Conservation (phyloP, 2,797 vertebrate genomes). For the Tolypeutes matacus region DNA sequence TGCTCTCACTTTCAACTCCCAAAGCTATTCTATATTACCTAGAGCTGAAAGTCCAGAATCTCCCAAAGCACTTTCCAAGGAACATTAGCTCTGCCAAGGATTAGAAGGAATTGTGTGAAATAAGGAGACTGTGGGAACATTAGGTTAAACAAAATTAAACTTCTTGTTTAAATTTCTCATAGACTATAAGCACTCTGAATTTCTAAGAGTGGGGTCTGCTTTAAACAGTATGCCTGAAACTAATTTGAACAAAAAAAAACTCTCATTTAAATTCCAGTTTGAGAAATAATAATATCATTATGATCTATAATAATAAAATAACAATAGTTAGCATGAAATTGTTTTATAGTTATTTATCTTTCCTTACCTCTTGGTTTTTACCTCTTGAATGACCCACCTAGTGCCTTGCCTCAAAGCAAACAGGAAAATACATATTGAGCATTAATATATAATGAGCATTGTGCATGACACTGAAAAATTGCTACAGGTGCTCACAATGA, state of each 20-base stretch:
- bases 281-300: not conserved
- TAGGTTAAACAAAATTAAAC: not conserved
- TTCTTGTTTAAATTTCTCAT: not conserved
- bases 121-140: not conserved
- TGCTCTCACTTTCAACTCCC: conserved; percentile 48
- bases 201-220: not conserved
- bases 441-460: not conserved
- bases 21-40: not conserved
- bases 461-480: not conserved
- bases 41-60: not conserved
- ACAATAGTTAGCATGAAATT: not conserved
- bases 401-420: not conserved
- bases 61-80: conserved; percentile 14
- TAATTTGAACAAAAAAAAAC: not conserved
- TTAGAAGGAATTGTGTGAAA: not conserved
- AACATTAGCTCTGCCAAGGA: not conserved
- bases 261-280: not conserved
- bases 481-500: not conserved
- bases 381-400: not conserved
- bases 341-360: not conserved
- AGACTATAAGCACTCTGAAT: not conserved
- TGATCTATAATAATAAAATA: not conserved
- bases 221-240: not conserved
- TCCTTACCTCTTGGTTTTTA: not conserved
- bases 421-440: not conserved